Base-by-base conservation (phyloP, 2,113 vertebrate species). In the Peromyscus californicus region DNA sequence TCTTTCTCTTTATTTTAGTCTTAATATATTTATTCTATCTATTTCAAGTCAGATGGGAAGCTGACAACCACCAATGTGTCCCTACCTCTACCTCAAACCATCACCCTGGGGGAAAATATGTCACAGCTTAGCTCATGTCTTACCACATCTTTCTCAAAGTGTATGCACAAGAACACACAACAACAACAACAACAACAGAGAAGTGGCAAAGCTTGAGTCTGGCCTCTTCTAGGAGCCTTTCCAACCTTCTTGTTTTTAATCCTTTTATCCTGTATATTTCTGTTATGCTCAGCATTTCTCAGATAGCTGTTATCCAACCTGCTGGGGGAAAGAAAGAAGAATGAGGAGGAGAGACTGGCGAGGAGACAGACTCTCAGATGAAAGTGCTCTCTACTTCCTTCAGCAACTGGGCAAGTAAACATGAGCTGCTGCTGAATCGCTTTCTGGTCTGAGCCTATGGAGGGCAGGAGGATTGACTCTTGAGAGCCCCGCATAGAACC, bases 21-120 rank as follows among this genome's bases (percentile, higher is more conserved):
- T 93, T 80, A 72, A 94, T 86, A 74, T 13, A 70, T 17, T 76
- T 69, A 31, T 65, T 57, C 79, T 95, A 95, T 59, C 70, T 93
- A 42, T 89, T 93, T 69, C 31, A 76, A 85, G 74, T 57, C 42
- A 63, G 59, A 83, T 5, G 48, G 13, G 65, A 86, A 65, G 57
- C 21, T 67, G n/a, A 42, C 90, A 19, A 39, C 45, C 42, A 79
- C 67, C 61, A 79, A 31, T 16, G 26, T 45, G 2, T 75, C 21
- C 48, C 10, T 24, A 9, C 5, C 22, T 42, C 78, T n/a, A n/a
- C 22, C 36, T n/a, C 4, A 54, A 9, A 65, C 7, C 36, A 10
- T 67, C 9, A 7, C 36, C 36, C 59, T 79, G 26, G 3, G 8
- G 74, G 36, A 6, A 89, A 48, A 79, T 59, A 67, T 13, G 79